These are phyloP conservation scores for Hemibagrus wyckioides DNA, from an alignment of 2,113 vertebrate species.

Conservation along the genomic window DNA sequence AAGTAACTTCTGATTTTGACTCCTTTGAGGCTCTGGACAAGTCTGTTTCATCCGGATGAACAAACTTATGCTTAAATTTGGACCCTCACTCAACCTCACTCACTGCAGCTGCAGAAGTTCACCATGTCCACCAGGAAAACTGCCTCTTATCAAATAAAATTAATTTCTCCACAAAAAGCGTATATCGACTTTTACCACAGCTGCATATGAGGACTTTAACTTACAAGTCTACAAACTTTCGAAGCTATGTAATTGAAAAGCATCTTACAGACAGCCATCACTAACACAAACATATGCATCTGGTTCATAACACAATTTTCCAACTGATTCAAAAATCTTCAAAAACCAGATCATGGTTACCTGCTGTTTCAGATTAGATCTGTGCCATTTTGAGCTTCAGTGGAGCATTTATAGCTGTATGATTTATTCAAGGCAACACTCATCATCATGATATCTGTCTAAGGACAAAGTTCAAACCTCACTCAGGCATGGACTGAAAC, in stretches of 20 bases:
- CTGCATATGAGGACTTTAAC: background rate
- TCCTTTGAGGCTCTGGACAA: too few species aligned
- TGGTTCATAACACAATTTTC: background rate
- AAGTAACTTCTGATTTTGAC: too few species aligned
- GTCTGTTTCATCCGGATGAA: too few species aligned
- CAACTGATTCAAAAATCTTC: background rate
- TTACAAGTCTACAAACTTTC: background rate
- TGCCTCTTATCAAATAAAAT: slow-evolving; percentile 34
- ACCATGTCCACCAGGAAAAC: slow-evolving; percentile 2
- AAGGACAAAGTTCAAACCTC: slow-evolving; percentile 29
- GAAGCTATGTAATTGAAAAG: slow-evolving; percentile 3
- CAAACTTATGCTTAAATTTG: too few species aligned
- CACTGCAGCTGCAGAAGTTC: too few species aligned
- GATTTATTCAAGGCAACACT: background rate
- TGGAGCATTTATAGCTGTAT: background rate
- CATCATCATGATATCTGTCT: slow-evolving; percentile 33
- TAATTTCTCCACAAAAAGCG: slow-evolving; percentile 4
- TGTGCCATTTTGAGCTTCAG: background rate
- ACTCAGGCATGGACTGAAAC: slow-evolving; percentile 8
- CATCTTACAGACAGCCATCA: background rate
- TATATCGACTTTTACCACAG: background rate
- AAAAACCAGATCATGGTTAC: background rate
- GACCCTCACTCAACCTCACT: too few species aligned
- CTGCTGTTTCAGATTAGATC: slow-evolving; percentile 17
- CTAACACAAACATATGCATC: slow-evolving; percentile 11